These are phyloP conservation scores for Drosophila ustulata DNA, from an alignment of 2,888 invertebrate genomes.

Conservation along the genomic window DNA sequence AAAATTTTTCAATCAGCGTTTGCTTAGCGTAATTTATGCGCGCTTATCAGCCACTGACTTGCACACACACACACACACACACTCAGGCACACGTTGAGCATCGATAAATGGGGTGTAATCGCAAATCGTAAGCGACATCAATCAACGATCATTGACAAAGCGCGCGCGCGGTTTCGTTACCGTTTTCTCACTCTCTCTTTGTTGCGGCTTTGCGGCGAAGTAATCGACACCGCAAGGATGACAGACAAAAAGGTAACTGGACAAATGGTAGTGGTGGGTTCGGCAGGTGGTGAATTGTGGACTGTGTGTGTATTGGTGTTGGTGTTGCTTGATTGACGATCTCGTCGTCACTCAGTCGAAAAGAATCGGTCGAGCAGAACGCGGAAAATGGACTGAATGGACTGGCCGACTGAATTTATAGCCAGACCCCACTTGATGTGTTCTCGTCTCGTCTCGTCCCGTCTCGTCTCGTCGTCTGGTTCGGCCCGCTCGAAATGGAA, in stretches of 20 bases:
- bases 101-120: conserved; percentile 21
- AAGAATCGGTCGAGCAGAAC: conserved; percentile 60
- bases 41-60: conserved; percentile 53
- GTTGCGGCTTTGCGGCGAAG: not conserved
- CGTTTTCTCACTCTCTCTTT: not conserved
- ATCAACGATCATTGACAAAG: conserved; percentile 37
- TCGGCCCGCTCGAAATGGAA: conserved; percentile 60
- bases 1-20: conserved; percentile 52
- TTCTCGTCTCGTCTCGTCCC: not conserved
- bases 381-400: conserved; percentile 60
- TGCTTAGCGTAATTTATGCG: conserved; percentile 55
- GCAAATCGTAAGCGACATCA: conserved; percentile 40
- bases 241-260: not conserved
- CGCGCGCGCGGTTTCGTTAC: conserved; percentile 13
- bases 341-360: not conserved
- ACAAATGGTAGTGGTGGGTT: not conserved
- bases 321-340: not conserved
- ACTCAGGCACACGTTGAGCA: conserved; percentile 2
- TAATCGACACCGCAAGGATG: not conserved
- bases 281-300: not conserved
- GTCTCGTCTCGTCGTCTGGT: conserved; percentile 24
- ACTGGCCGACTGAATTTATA: conserved; percentile 1
- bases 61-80: conserved; percentile 28
- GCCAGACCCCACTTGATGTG: conserved; percentile 15
- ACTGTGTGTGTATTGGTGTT: too few relatives aligned